Evolutionary conservation across 2,113 vertebrate species (phyloP).

Genomic region (Lepisosteus osseus): DNA sequence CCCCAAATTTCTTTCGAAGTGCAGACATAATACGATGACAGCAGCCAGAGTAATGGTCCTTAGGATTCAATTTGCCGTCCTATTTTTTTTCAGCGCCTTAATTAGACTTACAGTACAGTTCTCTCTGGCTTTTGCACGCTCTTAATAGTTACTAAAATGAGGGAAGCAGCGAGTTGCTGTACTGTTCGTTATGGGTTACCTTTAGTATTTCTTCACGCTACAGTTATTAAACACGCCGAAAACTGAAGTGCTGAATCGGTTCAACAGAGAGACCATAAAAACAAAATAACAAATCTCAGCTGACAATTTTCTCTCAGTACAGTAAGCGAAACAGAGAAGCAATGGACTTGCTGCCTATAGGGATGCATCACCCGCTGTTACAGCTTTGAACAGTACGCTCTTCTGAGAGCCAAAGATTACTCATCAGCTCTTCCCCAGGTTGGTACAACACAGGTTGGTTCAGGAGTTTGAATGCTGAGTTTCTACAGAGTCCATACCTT

Average conservation of each 20-base stretch:
- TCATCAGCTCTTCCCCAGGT: slow-evolving; percentile 10
- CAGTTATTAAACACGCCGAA: no score
- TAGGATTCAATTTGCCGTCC: slow-evolving; percentile 44
- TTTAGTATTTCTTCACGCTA: no score
- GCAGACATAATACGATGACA: slow-evolving; percentile 90
- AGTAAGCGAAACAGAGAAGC: slow-evolving; percentile 34
- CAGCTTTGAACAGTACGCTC: slow-evolving; percentile 31
- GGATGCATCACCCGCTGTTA: slow-evolving; percentile 45
- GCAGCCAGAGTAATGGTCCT: slow-evolving; percentile 57
- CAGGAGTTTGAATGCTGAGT: neutral
- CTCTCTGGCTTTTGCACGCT: slow-evolving; percentile 45
- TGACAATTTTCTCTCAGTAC: neutral
- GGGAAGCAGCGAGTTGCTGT: slow-evolving; percentile 40
- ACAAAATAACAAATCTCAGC: no score
- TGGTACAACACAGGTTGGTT: slow-evolving; percentile 18
- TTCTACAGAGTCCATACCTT: slow-evolving; percentile 38
- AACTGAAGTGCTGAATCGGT: no score
- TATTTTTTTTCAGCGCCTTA: neutral
- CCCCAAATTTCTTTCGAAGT: slow-evolving; percentile 96
- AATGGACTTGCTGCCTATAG: slow-evolving; percentile 43
- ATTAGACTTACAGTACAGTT: slow-evolving; percentile 43
- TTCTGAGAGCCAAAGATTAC: no score
- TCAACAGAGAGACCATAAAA: no score
- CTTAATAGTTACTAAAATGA: slow-evolving; percentile 29
- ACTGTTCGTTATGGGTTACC: no score